Percentiles rank a stretch among this genome's conserved stretches.
Conservation (phyloP, 2,888 invertebrate genomes). For the Polydesmus complanatus region DNA sequence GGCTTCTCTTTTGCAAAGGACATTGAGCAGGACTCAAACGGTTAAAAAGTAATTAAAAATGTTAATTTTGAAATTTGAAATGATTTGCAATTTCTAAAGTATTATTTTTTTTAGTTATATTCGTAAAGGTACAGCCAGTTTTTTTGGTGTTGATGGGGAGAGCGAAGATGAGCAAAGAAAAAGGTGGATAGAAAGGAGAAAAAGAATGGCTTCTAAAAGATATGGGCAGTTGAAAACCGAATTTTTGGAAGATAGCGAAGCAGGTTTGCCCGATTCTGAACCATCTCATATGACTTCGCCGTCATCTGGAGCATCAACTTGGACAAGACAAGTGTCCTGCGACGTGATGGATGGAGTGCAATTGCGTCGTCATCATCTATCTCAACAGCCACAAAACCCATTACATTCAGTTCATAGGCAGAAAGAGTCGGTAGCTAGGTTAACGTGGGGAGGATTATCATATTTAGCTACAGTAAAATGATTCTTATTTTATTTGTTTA, state of each 20-base stretch:
- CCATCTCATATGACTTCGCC: background rate
- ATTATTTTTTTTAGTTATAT: constrained; percentile 45
- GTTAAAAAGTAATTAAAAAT: constrained; percentile 18
- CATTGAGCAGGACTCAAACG: constrained; percentile 16
- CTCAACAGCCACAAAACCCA: background rate
- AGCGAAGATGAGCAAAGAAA: constrained; percentile 29
- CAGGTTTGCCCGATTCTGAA: background rate
- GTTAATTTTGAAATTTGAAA: too few species aligned
- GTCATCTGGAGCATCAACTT: background rate
- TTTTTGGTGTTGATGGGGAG: constrained; percentile 57
- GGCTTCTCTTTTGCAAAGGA: constrained; percentile 3
- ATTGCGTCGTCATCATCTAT: background rate
- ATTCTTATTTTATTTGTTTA: background rate
- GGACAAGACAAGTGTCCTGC: constrained; percentile 13
- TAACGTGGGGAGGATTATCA: constrained; percentile 64
- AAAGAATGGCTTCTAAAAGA: constrained; percentile 59
- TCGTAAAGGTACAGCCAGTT: constrained; percentile 63
- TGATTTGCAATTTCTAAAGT: too few species aligned
- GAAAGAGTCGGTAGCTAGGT: constrained; percentile 60
- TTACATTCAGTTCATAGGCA: constrained; percentile 10
- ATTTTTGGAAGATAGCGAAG: constrained; percentile 1
- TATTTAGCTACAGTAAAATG: constrained; percentile 57
- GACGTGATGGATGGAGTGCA: constrained; percentile 10
- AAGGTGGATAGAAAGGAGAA: constrained; percentile 65
- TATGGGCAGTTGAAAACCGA: constrained; percentile 38